Percentiles rank a stretch among this genome's conserved stretches.
Conservation (phyloP, 2,797 vertebrate genomes). For the Acrossocheilus fasciatus region DNA sequence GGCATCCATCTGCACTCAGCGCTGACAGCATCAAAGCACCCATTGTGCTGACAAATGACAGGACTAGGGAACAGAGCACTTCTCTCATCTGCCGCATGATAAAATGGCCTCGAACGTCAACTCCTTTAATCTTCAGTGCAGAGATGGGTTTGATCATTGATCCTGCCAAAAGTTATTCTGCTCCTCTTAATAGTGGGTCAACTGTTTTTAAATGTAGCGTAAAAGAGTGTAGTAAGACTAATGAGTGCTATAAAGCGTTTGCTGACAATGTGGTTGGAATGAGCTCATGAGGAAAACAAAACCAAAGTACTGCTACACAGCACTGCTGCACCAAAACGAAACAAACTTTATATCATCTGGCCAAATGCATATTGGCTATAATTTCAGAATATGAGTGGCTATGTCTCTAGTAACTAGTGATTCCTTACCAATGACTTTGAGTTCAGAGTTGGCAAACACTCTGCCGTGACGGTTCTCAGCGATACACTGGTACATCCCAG, state of each 20-base stretch:
- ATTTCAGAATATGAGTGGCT: not conserved
- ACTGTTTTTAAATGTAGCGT: conserved; percentile 31
- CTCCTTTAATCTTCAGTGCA: conserved; percentile 55
- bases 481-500: conserved; percentile 96
- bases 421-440: conserved; percentile 87
- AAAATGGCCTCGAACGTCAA: conserved; percentile 46
- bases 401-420: not conserved
- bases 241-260: not conserved
- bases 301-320: not conserved
- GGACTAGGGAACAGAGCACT: conserved; percentile 37
- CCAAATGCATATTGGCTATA: not conserved
- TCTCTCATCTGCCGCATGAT: conserved; percentile 35
- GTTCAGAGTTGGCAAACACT: conserved; percentile 89
- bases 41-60: conserved; percentile 55
- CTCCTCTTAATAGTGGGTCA: conserved; percentile 35
- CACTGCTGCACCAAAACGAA: not conserved
- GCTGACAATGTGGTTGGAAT: not conserved
- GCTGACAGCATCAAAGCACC: conserved; percentile 52
- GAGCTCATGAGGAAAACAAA: not conserved
- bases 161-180: conserved; percentile 38
- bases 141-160: conserved; percentile 52
- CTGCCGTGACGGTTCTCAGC: conserved; percentile 91
- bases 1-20: conserved; percentile 43
- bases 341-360: not conserved
- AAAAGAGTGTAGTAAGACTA: conserved; percentile 18